Base-by-base conservation (phyloP, 2,888 invertebrate genomes). In the Tetranychus piercei region DNA sequence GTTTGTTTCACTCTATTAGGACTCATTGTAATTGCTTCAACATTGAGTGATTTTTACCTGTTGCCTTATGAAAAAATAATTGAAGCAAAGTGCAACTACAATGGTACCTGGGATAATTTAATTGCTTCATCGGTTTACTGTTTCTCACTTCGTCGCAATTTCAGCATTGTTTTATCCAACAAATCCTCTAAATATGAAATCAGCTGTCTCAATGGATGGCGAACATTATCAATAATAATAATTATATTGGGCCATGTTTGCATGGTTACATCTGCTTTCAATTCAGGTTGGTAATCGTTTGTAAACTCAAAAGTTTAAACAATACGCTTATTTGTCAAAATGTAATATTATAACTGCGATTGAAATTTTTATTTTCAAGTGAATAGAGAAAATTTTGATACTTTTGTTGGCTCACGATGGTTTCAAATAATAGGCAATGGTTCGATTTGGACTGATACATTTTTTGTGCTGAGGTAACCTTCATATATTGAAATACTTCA, bases 371-470 rank as follows among this genome's bases (percentile, higher is more conserved):
- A 55, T 55, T 15, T 9, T 6, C 55, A 15, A 69, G 69, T 69
- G n/a, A 69, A 69, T 22, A 69, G 22, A 1, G 69, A 23, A 20
- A 23, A 9, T 23, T 23, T 69, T 23, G 34, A 69, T 6, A 6
- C 34, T 5, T 69, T 69, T 20, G 20, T 23, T 20, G 11, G 8
- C 20, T 69, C 69, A n/a, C 34, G 69, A 23, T 69, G 69, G 69
- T 69, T 69, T 69, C 69, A 69, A 20, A 22, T 69, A 23, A 23
- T 69, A 7, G 69, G 22, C 5, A 69, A 69, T 20, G 69, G 69
- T 0, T 23, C 69, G 5, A 69, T 69, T 69, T 69, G 69, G 69
- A 69, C 69, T 22, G 69, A 69, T 20, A 69, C 69, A 20, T 69
- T 69, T 22, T 69, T 69, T 22, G 69, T 69, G 1, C 69, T 69